Conservation (phyloP, 1,140 invertebrate genomes). For the Lysiphlebus fabarum region DNA sequence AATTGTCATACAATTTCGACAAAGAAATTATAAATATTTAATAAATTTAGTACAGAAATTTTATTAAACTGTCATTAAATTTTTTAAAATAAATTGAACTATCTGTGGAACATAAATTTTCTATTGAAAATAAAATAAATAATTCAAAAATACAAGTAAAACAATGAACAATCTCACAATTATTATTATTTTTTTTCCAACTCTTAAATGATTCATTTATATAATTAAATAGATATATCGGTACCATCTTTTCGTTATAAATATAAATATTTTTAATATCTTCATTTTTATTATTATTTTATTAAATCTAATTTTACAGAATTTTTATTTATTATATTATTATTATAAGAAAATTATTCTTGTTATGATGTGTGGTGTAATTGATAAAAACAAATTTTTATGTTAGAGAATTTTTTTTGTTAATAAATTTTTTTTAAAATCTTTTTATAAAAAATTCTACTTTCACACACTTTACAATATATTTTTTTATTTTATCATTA, state of each 20-base stretch:
- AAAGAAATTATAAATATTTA: too few relatives aligned
- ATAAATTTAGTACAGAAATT: too few relatives aligned
- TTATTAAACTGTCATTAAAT: too few relatives aligned
- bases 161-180: not conserved
- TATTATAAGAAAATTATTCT: not conserved
- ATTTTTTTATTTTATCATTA: conserved; percentile 35
- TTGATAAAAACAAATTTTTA: not conserved
- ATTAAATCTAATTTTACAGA: conserved; percentile 18
- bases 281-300: conserved; percentile 1
- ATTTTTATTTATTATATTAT: conserved; percentile 15
- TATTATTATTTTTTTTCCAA: conserved; percentile 12
- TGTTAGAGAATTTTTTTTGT: not conserved
- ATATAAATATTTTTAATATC: conserved; percentile 30
- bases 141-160: too few relatives aligned
- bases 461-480: conserved; percentile 33
- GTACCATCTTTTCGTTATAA: conserved; percentile 33
- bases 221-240: conserved; percentile 21
- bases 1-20: too few relatives aligned
- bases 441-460: conserved; percentile 39
- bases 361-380: not conserved
- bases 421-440: conserved; percentile 23
- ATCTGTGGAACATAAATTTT: too few relatives aligned
- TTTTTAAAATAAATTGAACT: too few relatives aligned
- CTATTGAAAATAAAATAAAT: too few relatives aligned
- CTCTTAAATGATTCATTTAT: not conserved